A percentile compares a stretch with the other conserved stretches of the same genome.
These are phyloP conservation scores for Piscicola geometra DNA, from an alignment of 2,888 invertebrate species.

Conservation along the genomic window DNA sequence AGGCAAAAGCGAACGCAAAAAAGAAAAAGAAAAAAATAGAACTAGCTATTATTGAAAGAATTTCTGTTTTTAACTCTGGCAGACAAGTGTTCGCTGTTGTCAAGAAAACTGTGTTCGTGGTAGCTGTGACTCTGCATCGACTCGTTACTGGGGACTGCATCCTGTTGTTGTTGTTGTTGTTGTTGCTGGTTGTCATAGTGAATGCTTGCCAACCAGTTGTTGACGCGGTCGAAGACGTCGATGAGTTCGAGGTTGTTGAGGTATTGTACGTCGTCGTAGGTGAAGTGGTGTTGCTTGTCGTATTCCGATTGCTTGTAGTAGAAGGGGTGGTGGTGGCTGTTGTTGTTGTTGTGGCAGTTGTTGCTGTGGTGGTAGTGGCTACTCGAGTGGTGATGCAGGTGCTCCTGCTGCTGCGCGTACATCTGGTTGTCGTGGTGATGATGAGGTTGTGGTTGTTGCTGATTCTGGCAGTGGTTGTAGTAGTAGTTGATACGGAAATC, in stretches of 20 bases:
- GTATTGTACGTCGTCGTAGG: conserved; percentile 5
- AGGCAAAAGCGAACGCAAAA: neutral
- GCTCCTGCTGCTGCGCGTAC: neutral
- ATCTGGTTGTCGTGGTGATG: conserved; percentile 11
- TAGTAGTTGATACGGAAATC: neutral
- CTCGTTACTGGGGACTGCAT: neutral
- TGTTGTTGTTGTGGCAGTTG: too few relatives aligned
- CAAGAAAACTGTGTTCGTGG: neutral
- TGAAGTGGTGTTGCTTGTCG: conserved; percentile 10
- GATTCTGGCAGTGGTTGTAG: conserved; percentile 2
- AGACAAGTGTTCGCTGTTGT: neutral
- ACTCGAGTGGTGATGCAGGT: neutral
- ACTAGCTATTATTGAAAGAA: conserved; percentile 8
- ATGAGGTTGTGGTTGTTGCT: too few relatives aligned
- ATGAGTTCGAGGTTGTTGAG: neutral
- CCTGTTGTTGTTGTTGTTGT: neutral
- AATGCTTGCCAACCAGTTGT: conserved; percentile 1
- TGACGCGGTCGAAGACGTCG: conserved; percentile 13
- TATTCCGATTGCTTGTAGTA: conserved; percentile 15
- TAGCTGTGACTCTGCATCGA: neutral
- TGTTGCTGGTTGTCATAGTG: neutral
- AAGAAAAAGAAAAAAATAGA: neutral
- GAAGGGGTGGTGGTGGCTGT: conserved; percentile 8
- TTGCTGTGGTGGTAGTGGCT: neutral
- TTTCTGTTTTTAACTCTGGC: conserved; percentile 4